Evolutionary conservation across 2,113 vertebrate genomes (phyloP).

Genomic region (Podarcis cretensis): DNA sequence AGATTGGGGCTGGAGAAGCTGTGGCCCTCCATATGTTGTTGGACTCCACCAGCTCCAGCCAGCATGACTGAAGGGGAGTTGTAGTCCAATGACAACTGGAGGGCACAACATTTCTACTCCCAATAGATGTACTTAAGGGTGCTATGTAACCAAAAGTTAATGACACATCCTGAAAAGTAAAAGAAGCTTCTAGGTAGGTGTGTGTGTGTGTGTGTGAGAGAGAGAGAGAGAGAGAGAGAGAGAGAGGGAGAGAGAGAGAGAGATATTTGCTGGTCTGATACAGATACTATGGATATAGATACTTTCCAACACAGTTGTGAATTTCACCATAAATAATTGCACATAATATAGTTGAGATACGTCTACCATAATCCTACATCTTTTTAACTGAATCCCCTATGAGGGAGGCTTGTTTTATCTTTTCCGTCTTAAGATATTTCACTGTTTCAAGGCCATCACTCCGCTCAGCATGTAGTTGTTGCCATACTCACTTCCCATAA

Average conservation of each 20-base stretch:
- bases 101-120: too few relatives aligned
- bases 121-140: slow-evolving; percentile 4
- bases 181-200: background rate
- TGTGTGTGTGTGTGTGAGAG: too few relatives aligned
- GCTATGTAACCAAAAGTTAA: slow-evolving; percentile 10
- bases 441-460: background rate
- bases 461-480: background rate
- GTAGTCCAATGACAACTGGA: background rate
- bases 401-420: background rate
- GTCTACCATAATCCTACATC: background rate
- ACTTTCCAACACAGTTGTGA: background rate
- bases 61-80: too few relatives aligned
- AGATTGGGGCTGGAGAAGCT: background rate
- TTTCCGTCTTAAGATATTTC: background rate
- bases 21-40: background rate
- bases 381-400: background rate
- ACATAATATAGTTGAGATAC: too few relatives aligned
- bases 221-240: too few relatives aligned
- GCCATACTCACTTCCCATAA: background rate
- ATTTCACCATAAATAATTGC: background rate
- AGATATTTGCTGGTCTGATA: background rate
- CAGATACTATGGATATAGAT: background rate
- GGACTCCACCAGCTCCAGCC: background rate
- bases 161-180: background rate
- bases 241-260: too few relatives aligned